Conservation (phyloP, 92 coral and sea anemone species). For the Actinostola sp. region DNA sequence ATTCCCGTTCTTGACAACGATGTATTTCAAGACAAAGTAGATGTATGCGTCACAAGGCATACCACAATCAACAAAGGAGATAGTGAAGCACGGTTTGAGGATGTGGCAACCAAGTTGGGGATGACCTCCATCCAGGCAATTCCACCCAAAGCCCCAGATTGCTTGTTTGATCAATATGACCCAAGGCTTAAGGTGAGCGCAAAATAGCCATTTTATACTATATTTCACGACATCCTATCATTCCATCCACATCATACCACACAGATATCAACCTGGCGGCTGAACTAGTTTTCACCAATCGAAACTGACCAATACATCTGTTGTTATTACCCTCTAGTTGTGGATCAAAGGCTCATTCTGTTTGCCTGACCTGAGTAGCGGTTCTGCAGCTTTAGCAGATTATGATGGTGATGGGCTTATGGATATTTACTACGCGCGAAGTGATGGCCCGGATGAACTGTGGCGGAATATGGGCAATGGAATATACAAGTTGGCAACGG, state of each 20-base stretch:
- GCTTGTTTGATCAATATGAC: slow-evolving; percentile 97
- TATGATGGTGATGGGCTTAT: slow-evolving; percentile 93
- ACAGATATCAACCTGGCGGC: too few relatives aligned
- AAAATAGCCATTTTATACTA: too few relatives aligned
- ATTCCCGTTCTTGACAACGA: slow-evolving; percentile 93
- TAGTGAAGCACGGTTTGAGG: slow-evolving; percentile 53
- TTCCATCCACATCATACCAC: too few relatives aligned
- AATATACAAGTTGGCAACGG: slow-evolving; percentile 75
- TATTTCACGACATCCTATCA: too few relatives aligned
- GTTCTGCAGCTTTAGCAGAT: slow-evolving; percentile 92
- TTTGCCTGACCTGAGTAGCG: slow-evolving; percentile 79
- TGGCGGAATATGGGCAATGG: slow-evolving; percentile 99
- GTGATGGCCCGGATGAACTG: slow-evolving; percentile 94
- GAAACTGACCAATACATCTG: too few relatives aligned
- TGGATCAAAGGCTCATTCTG: slow-evolving; percentile 99
- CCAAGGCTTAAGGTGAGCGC: slow-evolving; percentile 69
- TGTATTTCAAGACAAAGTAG: slow-evolving; percentile 66
- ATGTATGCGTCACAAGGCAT: slow-evolving; percentile 71
- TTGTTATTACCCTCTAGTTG: slow-evolving; percentile 5
- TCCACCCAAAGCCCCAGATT: slow-evolving; percentile 95
- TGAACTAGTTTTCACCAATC: too few relatives aligned
- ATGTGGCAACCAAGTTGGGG: slow-evolving; percentile 82
- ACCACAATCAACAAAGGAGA: background rate
- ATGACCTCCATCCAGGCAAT: slow-evolving; percentile 80
- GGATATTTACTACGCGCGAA: slow-evolving; percentile 93